phyloP scores from a whole-genome alignment of 1,140 invertebrate species.

The Pseudomyrmex cubaensis region DNA sequence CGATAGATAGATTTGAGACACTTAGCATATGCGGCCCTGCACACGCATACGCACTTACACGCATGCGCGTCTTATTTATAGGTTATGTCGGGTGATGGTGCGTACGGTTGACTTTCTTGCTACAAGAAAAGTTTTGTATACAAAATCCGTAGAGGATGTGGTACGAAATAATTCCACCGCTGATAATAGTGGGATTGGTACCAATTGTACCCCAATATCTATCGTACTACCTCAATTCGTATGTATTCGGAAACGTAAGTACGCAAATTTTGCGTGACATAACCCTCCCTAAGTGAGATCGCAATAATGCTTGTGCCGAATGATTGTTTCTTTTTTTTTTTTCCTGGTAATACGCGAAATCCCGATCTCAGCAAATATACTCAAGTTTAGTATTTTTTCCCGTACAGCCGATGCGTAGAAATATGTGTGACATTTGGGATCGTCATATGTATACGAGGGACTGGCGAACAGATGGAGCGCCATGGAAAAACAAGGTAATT shows the following conservation, averaged over 20 bases:
- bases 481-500: conserved; percentile 53
- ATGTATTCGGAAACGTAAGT: conserved; percentile 57
- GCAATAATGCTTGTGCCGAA: neutral
- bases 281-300: conserved; percentile 27
- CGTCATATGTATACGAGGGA: conserved; percentile 54
- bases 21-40: too few species aligned
- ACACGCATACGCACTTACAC: neutral
- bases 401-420: conserved; percentile 56
- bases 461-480: conserved; percentile 17
- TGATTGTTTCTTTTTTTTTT: neutral
- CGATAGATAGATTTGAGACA: too few species aligned
- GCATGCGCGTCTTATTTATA: neutral
- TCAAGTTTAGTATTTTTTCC: neutral
- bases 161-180: conserved; percentile 55
- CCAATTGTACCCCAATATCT: neutral
- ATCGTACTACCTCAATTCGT: neutral
- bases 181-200: conserved; percentile 8
- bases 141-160: conserved; percentile 64
- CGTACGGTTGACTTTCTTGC: neutral
- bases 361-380: neutral
- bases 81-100: neutral
- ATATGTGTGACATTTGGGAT: conserved; percentile 11
- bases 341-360: neutral
- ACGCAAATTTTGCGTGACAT: neutral
- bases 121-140: neutral